Evolutionary conservation across 2,113 vertebrate species (phyloP).

Genomic region (Cnemophilus loriae): DNA sequence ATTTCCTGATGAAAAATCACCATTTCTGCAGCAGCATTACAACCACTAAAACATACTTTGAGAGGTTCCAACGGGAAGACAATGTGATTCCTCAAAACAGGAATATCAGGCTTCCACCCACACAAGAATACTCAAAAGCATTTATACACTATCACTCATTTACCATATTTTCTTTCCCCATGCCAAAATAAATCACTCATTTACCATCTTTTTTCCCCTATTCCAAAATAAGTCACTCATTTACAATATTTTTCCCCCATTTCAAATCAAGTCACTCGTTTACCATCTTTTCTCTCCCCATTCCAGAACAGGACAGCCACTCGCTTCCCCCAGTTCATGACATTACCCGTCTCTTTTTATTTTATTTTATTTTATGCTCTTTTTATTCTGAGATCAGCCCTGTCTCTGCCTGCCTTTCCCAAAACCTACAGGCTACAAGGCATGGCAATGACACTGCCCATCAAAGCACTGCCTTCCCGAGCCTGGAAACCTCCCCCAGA

Average conservation of each 20-base stretch:
- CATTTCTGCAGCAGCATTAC: not conserved
- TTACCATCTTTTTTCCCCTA: not conserved
- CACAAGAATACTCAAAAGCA: not conserved
- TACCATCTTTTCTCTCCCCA: not conserved
- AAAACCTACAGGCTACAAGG: accelerated
- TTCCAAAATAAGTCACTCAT: not conserved
- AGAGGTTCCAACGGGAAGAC: not conserved
- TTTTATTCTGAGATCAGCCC: not conserved
- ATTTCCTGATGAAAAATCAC: not conserved
- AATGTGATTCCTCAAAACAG: not conserved
- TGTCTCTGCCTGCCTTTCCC: not conserved
- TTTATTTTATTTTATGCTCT: not conserved
- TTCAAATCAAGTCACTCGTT: not conserved
- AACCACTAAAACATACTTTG: not conserved
- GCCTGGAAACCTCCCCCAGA: not conserved
- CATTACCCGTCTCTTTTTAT: no score
- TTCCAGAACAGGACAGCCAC: not conserved
- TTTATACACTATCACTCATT: not conserved
- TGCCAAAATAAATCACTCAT: not conserved
- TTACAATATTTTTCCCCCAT: not conserved
- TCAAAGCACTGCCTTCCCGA: not conserved
- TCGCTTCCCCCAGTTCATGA: not conserved
- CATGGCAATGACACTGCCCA: not conserved
- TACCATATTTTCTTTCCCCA: not conserved
- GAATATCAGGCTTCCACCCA: not conserved